Conservation (phyloP, 2,113 vertebrate genomes). For the Xiphophorus maculatus region DNA sequence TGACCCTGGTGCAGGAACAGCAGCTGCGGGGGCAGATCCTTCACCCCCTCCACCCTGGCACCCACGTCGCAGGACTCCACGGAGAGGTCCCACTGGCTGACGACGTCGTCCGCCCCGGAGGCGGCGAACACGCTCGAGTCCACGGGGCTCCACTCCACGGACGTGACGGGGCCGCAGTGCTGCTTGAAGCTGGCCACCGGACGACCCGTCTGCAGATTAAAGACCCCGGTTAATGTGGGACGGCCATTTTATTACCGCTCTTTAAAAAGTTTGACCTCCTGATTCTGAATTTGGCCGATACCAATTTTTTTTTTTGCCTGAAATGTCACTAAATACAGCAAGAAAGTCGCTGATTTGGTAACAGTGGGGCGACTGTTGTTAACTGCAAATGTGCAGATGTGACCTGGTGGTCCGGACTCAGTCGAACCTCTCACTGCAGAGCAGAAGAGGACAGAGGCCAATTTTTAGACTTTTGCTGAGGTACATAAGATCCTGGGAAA, state of each 20-base stretch:
- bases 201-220: constrained; percentile 75
- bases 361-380: too few species aligned
- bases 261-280: too few species aligned
- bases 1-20: constrained; percentile 93
- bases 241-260: neutral
- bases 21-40: constrained; percentile 88
- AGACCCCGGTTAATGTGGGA: neutral
- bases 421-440: too few species aligned
- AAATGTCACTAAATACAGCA: too few species aligned
- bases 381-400: too few species aligned
- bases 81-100: constrained; percentile 92
- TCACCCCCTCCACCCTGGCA: constrained; percentile 65
- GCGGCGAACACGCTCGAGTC: constrained; percentile 90
- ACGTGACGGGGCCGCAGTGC: constrained; percentile 88
- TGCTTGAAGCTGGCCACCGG: constrained; percentile 91
- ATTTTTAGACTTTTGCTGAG: too few species aligned
- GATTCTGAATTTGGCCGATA: too few species aligned
- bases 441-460: too few species aligned
- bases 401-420: too few species aligned
- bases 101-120: constrained; percentile 84
- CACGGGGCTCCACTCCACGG: constrained; percentile 89
- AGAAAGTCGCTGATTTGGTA: too few species aligned
- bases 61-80: constrained; percentile 86
- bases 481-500: too few species aligned
- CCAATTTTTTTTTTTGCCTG: too few species aligned